Base-by-base conservation (phyloP, 2,797 vertebrate species). In the Chelidonichthys spinosus region DNA sequence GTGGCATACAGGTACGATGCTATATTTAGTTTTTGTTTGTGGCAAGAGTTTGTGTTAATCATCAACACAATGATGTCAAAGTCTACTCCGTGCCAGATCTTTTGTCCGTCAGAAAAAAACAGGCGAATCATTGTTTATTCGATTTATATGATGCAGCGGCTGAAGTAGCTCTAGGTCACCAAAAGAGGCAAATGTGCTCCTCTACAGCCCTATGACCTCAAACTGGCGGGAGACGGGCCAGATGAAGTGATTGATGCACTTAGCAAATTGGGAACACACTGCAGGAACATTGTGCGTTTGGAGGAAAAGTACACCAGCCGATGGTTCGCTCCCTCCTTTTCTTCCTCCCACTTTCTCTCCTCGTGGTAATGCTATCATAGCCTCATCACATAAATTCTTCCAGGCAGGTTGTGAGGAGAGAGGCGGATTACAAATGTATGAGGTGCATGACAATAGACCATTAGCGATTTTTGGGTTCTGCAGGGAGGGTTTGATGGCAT, bases 191-290 rank as follows among this genome's bases (percentile, higher is more conserved):
- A 58, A 73, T 7, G 33, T 64, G n/a, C 35, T 37, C 17, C 14
- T 18, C 36, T 17, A 43, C 5, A 55, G 56, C 63, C 36, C 66
- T 37, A 4, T 69, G 70, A 78, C 63, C 59, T 56, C 35, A 54
- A 1, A 68, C 46, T 15, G 2, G 54, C 54, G 49, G 25, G 35
- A 47, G 54, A 18, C 71, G 46, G 50, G 18, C 68, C 15, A 52
- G 54, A 85, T 72, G 52, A 80, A 78, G 79, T 75, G 88, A 90
- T 68, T 70, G 66, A 88, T 90, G 84, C 90, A 83, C 79, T 89
- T 69, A 86, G 81, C 46, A 69, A 56, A 87, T 86, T 83, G 84
- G 75, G 69, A 84, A 84, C 85, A 69, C n/a, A 37, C 63, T 11
- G 18, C 62, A 74, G 81, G 76, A 76, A 80, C 63, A 71, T 2